phyloP scores from a whole-genome alignment of 1,140 invertebrate genomes.

The Diachasmimorpha longicaudata region DNA sequence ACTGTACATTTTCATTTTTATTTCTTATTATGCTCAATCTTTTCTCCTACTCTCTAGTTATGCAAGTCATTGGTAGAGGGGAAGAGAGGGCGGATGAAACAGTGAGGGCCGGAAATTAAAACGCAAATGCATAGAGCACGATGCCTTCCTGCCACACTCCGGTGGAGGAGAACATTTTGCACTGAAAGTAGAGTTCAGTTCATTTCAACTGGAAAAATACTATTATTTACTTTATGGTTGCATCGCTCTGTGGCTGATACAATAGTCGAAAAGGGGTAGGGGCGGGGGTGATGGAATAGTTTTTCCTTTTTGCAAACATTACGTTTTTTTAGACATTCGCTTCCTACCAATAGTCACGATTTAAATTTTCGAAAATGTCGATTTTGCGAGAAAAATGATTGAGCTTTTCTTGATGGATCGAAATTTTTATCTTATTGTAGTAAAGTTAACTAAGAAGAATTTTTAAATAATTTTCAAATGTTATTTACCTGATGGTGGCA shows the following conservation, averaged over 20 bases:
- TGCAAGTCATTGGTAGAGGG: conserved; percentile 25
- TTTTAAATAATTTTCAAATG: no score
- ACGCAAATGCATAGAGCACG: not conserved
- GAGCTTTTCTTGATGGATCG: no score
- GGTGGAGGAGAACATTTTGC: conserved; percentile 22
- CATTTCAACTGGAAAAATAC: not conserved
- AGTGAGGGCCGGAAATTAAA: conserved; percentile 26
- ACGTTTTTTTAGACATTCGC: no score
- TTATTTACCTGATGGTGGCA: conserved; percentile 57
- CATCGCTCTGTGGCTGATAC: conserved; percentile 59
- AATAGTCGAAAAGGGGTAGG: conserved; percentile 59
- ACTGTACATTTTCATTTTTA: not conserved
- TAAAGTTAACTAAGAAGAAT: no score
- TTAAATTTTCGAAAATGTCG: no score
- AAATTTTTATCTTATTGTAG: no score
- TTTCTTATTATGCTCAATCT: not conserved
- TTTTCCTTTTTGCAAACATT: no score
- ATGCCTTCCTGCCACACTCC: conserved; percentile 21
- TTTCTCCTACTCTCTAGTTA: conserved; percentile 16
- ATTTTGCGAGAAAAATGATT: no score
- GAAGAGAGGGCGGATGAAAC: conserved; percentile 19
- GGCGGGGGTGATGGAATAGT: conserved; percentile 56
- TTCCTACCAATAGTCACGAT: no score
- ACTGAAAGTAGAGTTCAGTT: not conserved
- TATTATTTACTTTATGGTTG: conserved; percentile 55